A percentile compares a stretch with the other conserved stretches of the same genome.
Evolutionary conservation across 2,113 vertebrate species (phyloP).

Genomic region (Cavia aperea): DNA sequence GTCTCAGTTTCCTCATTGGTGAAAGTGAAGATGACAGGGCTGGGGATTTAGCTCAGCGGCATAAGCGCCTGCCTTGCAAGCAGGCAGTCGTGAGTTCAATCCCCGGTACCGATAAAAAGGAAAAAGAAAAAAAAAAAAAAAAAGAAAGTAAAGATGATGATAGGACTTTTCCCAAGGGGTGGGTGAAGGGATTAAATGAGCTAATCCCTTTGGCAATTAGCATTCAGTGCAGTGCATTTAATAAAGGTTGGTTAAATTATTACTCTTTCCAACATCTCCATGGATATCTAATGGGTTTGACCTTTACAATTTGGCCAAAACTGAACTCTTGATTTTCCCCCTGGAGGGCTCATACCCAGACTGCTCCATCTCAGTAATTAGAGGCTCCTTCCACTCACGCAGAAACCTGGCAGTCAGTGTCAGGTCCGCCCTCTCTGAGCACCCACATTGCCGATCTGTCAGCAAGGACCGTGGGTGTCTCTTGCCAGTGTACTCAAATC

Average conservation of each 20-base stretch:
- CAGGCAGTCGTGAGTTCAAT: no score
- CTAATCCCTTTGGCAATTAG: neutral
- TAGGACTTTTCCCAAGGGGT: neutral
- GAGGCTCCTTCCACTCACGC: neutral
- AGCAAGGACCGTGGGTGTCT: neutral
- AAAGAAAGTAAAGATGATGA: neutral
- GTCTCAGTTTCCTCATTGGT: neutral
- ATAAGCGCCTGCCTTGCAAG: no score
- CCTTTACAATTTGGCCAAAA: slow-evolving; percentile 13
- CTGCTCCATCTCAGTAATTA: neutral
- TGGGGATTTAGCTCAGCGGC: no score
- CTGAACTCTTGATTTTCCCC: slow-evolving; percentile 2
- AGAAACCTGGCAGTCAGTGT: neutral
- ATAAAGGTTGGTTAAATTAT: neutral
- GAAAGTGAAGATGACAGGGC: neutral
- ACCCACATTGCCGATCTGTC: neutral
- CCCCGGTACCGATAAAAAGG: no score
- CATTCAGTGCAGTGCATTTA: neutral
- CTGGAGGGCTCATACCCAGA: neutral
- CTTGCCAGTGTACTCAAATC: neutral
- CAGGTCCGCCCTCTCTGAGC: fast-evolving
- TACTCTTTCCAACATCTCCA: neutral
- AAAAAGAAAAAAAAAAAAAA: no score
- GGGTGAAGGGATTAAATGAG: neutral
- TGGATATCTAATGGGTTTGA: slow-evolving; percentile 21